Conservation (phyloP, 2,888 invertebrate species). For the Meiosimyza decipiens region DNA sequence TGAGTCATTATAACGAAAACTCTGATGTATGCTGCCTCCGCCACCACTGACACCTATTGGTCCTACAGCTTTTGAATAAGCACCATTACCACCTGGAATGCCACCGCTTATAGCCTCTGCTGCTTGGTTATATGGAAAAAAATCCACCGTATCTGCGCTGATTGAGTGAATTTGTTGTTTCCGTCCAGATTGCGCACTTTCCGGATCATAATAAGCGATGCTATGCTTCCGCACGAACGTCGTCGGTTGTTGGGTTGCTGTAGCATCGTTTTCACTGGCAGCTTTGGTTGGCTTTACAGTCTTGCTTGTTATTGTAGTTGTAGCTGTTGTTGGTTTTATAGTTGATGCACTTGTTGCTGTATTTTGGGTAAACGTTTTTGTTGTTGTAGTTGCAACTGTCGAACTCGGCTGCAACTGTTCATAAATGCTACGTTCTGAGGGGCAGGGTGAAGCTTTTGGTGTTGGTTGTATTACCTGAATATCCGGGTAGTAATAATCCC, state of each 20-base stretch:
- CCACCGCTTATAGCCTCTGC: not conserved
- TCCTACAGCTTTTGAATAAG: not conserved
- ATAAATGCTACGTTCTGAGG: slow-evolving; percentile 71
- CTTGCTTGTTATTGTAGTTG: slow-evolving; percentile 41
- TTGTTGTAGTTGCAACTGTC: slow-evolving; percentile 37
- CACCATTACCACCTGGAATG: no score
- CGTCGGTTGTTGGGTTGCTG: slow-evolving; percentile 43
- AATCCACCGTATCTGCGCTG: slow-evolving; percentile 62
- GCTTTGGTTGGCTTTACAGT: slow-evolving; percentile 34
- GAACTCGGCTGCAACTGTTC: slow-evolving; percentile 48
- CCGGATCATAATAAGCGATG: slow-evolving; percentile 63
- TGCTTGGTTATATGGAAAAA: slow-evolving; percentile 60
- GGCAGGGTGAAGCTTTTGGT: slow-evolving; percentile 85
- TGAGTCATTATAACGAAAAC: slow-evolving; percentile 56
- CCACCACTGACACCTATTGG: slow-evolving; percentile 20
- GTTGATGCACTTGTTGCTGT: slow-evolving; percentile 40
- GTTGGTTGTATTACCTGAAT: slow-evolving; percentile 81
- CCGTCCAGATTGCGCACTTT: slow-evolving; percentile 61
- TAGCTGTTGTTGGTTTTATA: slow-evolving; percentile 37
- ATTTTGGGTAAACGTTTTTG: slow-evolving; percentile 35
- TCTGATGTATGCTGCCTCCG: slow-evolving; percentile 47
- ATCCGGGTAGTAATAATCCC: slow-evolving; percentile 74
- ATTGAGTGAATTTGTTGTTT: slow-evolving; percentile 64
- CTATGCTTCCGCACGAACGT: slow-evolving; percentile 62
- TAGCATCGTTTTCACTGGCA: slow-evolving; percentile 27